Evolutionary conservation across 2,113 vertebrate genomes (phyloP), one percentile per base, ranked within the genome.

Genomic region (Nannobrachium achirus): DNA sequence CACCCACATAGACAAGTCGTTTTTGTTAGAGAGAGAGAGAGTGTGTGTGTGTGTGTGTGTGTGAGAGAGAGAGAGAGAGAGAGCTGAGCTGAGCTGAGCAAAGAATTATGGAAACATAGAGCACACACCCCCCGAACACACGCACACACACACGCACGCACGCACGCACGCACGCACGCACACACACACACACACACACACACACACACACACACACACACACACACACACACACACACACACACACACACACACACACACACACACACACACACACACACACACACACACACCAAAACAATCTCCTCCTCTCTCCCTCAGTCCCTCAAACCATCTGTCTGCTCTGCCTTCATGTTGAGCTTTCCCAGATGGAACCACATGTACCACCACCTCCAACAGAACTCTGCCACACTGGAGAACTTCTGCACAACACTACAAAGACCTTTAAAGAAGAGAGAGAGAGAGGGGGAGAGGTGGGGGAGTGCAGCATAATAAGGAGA

Each of bases 291-390:
- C 42, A 44, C n/a, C n/a, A n/a, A n/a, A n/a, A n/a, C n/a, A n/a
- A n/a, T n/a, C n/a, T n/a, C n/a, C 41, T 6, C 41, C 40, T 6
- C 9, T 1, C 1, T 41, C 42, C 42, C 42, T 11, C 42, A 8
- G 7, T 1, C 42, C 42, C 42, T 44, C 7, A 8, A 44, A 11
- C 74, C 79, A 81, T 81, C 70, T 77, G 70, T 74, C 67, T 77
- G 14, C 48, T 72, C 58, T 53, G 73, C 20, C 20, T 58, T 57
- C 45, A 69, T 56, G 56, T 53, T 19, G 42, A 60, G 38, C 46
- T 66, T 52, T 16, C 49, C 55, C 59, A 80, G 72, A 68, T 80
- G 64, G 61, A 65, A 62, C 60, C 61, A 33, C 25, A 33, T 33
- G 25, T 33, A 33, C 25, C 25, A 33, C 25, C 2, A 33, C 25